These are phyloP conservation scores for Calliopum simillimum DNA, from an alignment of 2,888 invertebrate genomes.

Conservation along the genomic window DNA sequence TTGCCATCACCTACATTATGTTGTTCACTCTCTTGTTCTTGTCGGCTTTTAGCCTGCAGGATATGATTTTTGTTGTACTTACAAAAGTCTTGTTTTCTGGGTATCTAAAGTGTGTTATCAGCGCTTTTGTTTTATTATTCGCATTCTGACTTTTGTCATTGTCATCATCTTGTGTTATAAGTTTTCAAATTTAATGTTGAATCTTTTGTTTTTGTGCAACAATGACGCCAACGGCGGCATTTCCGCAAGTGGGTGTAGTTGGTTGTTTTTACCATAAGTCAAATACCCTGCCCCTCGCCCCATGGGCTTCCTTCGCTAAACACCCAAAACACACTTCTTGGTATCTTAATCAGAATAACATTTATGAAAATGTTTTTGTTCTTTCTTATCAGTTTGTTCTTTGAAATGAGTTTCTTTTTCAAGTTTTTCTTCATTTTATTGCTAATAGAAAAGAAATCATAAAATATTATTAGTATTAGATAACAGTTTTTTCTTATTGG, in stretches of 20 bases:
- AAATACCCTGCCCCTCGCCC: not conserved
- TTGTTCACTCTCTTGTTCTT: not conserved
- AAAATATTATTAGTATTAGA: conserved; percentile 27
- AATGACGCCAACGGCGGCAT: conserved; percentile 29
- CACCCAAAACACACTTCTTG: conserved; percentile 17
- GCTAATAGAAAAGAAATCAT: conserved; percentile 35
- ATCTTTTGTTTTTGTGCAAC: conserved; percentile 34
- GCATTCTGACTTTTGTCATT: conserved; percentile 22
- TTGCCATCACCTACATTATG: not conserved
- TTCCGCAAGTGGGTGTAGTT: not conserved
- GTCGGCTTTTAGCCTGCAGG: conserved; percentile 15
- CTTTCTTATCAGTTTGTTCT: conserved; percentile 37
- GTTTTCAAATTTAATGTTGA: conserved; percentile 30
- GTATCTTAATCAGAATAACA: conserved; percentile 64
- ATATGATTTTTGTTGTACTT: conserved; percentile 27
- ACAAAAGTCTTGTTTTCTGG: conserved; percentile 16
- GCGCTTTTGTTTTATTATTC: conserved; percentile 42
- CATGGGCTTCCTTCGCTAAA: not conserved
- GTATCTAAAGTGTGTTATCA: conserved; percentile 42
- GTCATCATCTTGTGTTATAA: conserved; percentile 9
- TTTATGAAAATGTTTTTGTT: conserved; percentile 54
- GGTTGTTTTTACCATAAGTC: not conserved
- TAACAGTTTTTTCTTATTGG: not conserved
- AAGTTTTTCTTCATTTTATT: conserved; percentile 33
- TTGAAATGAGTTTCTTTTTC: conserved; percentile 6